Conservation (phyloP, 2,888 invertebrate genomes). For the Melanargia galathea region DNA sequence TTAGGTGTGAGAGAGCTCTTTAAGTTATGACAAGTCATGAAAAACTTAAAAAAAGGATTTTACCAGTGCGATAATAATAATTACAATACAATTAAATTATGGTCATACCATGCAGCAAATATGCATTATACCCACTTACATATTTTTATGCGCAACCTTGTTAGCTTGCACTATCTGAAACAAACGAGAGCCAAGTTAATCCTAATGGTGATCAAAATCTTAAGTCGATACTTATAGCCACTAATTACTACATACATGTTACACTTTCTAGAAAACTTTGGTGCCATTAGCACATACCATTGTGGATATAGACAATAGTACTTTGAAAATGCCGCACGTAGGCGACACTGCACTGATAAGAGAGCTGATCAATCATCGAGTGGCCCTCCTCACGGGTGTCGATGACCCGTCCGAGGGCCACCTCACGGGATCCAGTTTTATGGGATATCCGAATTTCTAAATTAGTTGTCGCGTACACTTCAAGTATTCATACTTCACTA, state of each 20-base stretch:
- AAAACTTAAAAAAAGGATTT: not conserved
- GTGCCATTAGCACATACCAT: slow-evolving; percentile 64
- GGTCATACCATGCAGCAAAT: too few relatives aligned
- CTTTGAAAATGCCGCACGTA: slow-evolving; percentile 78
- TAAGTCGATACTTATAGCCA: not conserved
- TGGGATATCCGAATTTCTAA: slow-evolving; percentile 52
- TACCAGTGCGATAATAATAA: not conserved
- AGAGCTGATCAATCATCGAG: slow-evolving; percentile 78
- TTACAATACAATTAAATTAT: not conserved
- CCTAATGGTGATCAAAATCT: slow-evolving; percentile 15
- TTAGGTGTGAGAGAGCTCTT: not conserved
- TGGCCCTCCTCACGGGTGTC: slow-evolving; percentile 77
- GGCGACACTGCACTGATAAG: slow-evolving; percentile 78
- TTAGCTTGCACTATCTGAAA: slow-evolving; percentile 65
- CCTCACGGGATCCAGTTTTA: slow-evolving; percentile 72
- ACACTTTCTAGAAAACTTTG: slow-evolving; percentile 31
- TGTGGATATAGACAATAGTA: slow-evolving; percentile 69
- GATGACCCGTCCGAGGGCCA: slow-evolving; percentile 67
- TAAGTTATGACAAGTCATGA: not conserved
- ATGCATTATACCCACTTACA: too few relatives aligned
- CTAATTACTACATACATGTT: slow-evolving; percentile 13
- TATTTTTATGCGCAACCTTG: slow-evolving; percentile 54
- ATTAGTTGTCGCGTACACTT: slow-evolving; percentile 24
- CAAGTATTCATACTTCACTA: not conserved
- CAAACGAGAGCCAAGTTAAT: slow-evolving; percentile 46